A percentile compares a stretch with the other conserved stretches of the same genome.
Conservation (phyloP, 2,888 invertebrate species). For the Phania funesta region DNA sequence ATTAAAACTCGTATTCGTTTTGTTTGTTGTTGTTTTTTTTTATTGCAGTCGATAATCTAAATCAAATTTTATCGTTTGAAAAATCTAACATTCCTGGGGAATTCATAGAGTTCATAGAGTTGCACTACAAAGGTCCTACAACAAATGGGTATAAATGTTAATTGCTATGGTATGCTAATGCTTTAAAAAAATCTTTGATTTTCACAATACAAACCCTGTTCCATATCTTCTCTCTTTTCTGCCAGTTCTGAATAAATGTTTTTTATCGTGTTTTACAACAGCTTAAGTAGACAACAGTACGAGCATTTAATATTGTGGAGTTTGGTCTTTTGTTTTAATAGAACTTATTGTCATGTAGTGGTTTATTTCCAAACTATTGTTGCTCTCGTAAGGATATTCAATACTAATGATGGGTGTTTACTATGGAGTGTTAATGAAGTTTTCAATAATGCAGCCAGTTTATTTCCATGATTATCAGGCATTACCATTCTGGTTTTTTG, state of each 20-base stretch:
- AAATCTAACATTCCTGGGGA: constrained; percentile 28
- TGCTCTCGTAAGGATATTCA: not conserved
- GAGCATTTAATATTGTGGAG: not conserved
- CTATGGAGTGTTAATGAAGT: constrained; percentile 42
- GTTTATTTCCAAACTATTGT: constrained; percentile 21
- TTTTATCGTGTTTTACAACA: constrained; percentile 23
- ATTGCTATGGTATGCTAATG: constrained; percentile 57
- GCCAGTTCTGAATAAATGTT: not conserved
- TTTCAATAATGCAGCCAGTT: constrained; percentile 37
- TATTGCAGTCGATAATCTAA: constrained; percentile 55
- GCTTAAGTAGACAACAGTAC: not conserved
- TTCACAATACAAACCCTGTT: not conserved
- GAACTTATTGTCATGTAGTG: constrained; percentile 1
- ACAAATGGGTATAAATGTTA: constrained; percentile 43
- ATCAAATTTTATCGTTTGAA: constrained; percentile 61
- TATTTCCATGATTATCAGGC: constrained; percentile 20
- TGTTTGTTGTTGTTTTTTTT: not conserved
- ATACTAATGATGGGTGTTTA: constrained; percentile 30
- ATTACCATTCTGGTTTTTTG: not conserved
- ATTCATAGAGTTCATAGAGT: constrained; percentile 17
- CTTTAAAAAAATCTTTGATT: constrained; percentile 4
- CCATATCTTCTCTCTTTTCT: not conserved
- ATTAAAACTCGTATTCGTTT: constrained; percentile 4
- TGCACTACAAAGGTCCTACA: not conserved
- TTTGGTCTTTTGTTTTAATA: not conserved